Base-by-base conservation (phyloP, 1,140 invertebrate genomes). In the Drosophila lowei region DNA sequence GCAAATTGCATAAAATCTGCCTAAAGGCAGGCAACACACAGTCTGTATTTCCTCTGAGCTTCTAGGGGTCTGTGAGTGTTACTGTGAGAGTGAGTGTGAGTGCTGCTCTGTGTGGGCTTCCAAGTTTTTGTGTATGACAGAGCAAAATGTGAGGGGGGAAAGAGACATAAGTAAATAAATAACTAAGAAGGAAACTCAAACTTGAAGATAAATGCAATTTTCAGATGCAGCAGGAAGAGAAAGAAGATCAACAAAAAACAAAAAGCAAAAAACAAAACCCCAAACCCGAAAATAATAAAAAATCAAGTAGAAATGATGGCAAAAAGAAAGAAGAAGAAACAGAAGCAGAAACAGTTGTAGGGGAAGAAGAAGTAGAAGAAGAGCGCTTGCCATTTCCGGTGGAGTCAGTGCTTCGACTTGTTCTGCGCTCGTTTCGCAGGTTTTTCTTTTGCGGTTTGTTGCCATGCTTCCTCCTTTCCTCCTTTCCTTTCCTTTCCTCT, bases 161-260 rank as follows among this genome's bases (percentile, higher is more conserved):
- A 76, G 55, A 65, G 57, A 65, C 55, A 70, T 47, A n/a, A 63
- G 38, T 78, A 73, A 52, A 67, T 46, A 50, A 64, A 38, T 48
- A 52, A 44, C 54, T 59, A 18, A 64, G 64, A 60, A 73, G 72
- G 68, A 73, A 86, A 60, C 64, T 66, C 72, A 72, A 53, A 74
- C 77, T 79, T 67, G 72, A 85, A 85, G 80, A 86, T 86, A 85
- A 85, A 85, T 85, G 81, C 80, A 86, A 85, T 86, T 85, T 85
- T 79, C 79, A 77, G 60, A 49, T 55, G 46, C 42, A 60, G 48
- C 55, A 63, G 57, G 38, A 68, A 49, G 16, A 15, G 50, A 42
- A 55, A 34, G 49, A 3, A 30, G 30, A 30, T 8, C 30, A 9
- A 8, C 9, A 43, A 34, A 60, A 52, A 38, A 53, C 34, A 38